Evolutionary conservation across 2,888 invertebrate species (phyloP), one percentile per base, ranked within the genome.

Genomic region (Plagodis dolabraria): DNA sequence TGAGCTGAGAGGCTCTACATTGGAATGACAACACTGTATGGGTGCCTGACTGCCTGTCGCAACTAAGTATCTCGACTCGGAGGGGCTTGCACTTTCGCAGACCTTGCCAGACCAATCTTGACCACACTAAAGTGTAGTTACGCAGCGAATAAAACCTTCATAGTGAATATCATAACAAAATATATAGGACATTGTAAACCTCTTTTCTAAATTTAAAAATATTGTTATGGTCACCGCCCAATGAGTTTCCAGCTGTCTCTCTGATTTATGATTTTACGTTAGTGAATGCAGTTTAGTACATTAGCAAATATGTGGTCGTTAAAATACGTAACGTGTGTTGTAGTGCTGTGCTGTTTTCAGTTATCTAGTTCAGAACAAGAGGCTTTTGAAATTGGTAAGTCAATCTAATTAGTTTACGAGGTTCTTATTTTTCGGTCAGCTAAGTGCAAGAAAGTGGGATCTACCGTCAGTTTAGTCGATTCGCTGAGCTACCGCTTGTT

Each of bases 81-180:
- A 83, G 88, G 86, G 85, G 85, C 67, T 60, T 71, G 72, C 72
- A 82, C 82, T 83, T 83, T 84, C 85, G 80, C 78, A 69, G 75
- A 68, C 74, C 70, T 69, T 70, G 69, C 71, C 71, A 77, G 68
- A 74, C 67, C 65, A 64, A 68, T 71, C 61, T 70, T 72, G 75
- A 70, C 75, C 75, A 68, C 67, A 75, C 64, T 49, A 64, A 68
- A 68, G 61, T 60, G 60, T 64, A 22, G 22, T 22, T 22, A 59
- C 63, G 22, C 51, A 60, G 48, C 10, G 36, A 58, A 51, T 51
- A 48, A 43, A 52, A 48, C 59, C 58, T 59, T 36, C 35, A 12
- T 33, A 48, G 38, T 38, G 40, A 44, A 48, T 36, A 33, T 9
- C 12, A 47, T n/a, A 12, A 42, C 11, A 50, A 33, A 1, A 40